These are phyloP conservation scores for Myopa tessellatipennis DNA, from an alignment of 2,888 invertebrate species.

Conservation along the genomic window DNA sequence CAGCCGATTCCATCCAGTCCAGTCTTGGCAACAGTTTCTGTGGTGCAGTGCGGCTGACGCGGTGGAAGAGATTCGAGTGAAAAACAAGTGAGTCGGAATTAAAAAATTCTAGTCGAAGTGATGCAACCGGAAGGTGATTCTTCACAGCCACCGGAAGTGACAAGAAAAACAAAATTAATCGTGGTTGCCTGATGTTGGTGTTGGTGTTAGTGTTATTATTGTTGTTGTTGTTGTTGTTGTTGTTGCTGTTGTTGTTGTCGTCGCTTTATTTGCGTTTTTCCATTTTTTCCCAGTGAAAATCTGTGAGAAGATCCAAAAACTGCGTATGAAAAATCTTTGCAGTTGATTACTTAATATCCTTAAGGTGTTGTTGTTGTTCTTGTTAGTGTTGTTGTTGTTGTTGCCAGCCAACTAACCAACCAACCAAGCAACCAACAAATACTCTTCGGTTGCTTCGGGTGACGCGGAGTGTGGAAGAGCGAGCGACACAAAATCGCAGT, in stretches of 20 bases:
- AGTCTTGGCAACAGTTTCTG: background rate
- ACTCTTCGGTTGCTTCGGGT: constrained; percentile 13
- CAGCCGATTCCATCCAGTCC: background rate
- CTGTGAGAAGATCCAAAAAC: constrained; percentile 25
- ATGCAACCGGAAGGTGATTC: constrained; percentile 11
- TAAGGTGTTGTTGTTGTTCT: constrained; percentile 34
- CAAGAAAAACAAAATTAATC: constrained; percentile 6
- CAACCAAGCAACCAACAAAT: constrained; percentile 36
- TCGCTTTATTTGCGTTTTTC: background rate
- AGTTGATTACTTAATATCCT: constrained; percentile 54
- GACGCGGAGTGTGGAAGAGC: background rate
- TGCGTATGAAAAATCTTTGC: constrained; percentile 35
- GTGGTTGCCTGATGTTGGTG: too few species aligned
- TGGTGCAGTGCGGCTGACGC: background rate
- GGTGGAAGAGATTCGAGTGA: background rate
- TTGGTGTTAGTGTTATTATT: background rate
- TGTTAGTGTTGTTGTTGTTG: constrained; percentile 40
- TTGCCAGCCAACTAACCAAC: background rate
- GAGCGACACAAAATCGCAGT: constrained; percentile 22
- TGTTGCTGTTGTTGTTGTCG: background rate
- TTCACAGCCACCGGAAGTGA: constrained; percentile 3
- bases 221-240: background rate
- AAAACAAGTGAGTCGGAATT: constrained; percentile 1
- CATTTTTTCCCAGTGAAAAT: constrained; percentile 3
- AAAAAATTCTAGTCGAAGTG: constrained; percentile 3